phyloP scores from a whole-genome alignment of 2,797 vertebrate genomes.

The Oreochromis mossambicus region DNA sequence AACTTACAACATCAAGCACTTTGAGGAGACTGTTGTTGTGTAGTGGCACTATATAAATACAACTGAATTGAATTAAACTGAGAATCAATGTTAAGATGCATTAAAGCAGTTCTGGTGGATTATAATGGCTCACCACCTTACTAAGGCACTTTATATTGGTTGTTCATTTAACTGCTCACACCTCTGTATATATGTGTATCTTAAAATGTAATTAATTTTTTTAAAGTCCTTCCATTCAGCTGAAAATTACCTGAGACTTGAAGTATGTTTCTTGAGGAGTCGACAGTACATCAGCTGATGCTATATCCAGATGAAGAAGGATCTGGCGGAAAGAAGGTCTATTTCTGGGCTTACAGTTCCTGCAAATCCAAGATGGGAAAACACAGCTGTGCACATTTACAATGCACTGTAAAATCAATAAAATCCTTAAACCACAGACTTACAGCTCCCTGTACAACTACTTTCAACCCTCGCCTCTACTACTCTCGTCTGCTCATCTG shows the following conservation, averaged over 20 bases:
- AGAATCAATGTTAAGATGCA: not conserved
- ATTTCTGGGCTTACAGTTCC: slow-evolving; percentile 95
- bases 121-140: not conserved
- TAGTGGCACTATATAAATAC: not conserved
- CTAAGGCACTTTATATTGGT: not conserved
- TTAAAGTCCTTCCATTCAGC: not conserved
- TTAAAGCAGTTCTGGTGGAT: not conserved
- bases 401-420: slow-evolving; percentile 33
- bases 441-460: not conserved
- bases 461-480: not conserved
- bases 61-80: not conserved
- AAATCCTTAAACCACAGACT: slow-evolving; percentile 1
- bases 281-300: slow-evolving; percentile 92
- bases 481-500: not conserved
- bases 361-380: slow-evolving; percentile 56
- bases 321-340: slow-evolving; percentile 95
- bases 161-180: not conserved
- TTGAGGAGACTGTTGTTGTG: not conserved
- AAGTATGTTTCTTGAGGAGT: slow-evolving; percentile 97
- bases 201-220: not conserved
- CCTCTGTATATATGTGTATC: not conserved
- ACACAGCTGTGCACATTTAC: slow-evolving; percentile 37
- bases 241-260: slow-evolving; percentile 86
- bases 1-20: fast-evolving
- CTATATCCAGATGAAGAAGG: slow-evolving; percentile 93